These are phyloP conservation scores for Boloria selene DNA, from an alignment of 2,888 invertebrate genomes.

Conservation along the genomic window DNA sequence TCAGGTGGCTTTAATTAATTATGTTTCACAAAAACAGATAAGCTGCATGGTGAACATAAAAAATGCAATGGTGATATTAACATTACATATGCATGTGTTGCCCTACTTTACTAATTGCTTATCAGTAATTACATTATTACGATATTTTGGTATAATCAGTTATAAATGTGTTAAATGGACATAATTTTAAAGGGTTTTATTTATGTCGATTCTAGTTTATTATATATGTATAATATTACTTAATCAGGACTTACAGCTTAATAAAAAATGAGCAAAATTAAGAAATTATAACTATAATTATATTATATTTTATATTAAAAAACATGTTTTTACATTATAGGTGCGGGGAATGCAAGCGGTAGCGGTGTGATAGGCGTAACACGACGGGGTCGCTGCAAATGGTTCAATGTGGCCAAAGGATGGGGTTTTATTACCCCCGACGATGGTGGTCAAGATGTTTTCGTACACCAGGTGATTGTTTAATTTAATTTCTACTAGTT, in stretches of 20 bases:
- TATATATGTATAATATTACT: too few relatives aligned
- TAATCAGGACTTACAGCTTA: too few relatives aligned
- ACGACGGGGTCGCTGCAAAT: constrained; percentile 93
- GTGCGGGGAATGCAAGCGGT: constrained; percentile 59
- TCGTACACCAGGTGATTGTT: constrained; percentile 90
- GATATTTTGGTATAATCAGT: constrained; percentile 16
- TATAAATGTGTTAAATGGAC: not conserved
- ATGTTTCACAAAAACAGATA: constrained; percentile 33
- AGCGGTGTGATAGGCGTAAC: constrained; percentile 80
- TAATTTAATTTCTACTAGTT: too few relatives aligned
- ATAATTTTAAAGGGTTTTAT: too few relatives aligned
- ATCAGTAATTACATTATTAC: constrained; percentile 24
- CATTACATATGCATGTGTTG: constrained; percentile 25
- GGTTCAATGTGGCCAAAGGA: constrained; percentile 97
- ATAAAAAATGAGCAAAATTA: too few relatives aligned
- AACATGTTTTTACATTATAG: constrained; percentile 50
- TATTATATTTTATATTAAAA: constrained; percentile 1
- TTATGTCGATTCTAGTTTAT: too few relatives aligned
- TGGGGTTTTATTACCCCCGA: constrained; percentile 97
- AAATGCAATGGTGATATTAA: constrained; percentile 33
- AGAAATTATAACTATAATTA: too few relatives aligned
- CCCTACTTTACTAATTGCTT: constrained; percentile 33
- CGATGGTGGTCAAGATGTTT: constrained; percentile 94
- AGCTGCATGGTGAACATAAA: constrained; percentile 31
- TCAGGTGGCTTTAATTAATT: constrained; percentile 38